phyloP scores from a whole-genome alignment of 1,140 invertebrate species.

The Solenopsis invicta region DNA sequence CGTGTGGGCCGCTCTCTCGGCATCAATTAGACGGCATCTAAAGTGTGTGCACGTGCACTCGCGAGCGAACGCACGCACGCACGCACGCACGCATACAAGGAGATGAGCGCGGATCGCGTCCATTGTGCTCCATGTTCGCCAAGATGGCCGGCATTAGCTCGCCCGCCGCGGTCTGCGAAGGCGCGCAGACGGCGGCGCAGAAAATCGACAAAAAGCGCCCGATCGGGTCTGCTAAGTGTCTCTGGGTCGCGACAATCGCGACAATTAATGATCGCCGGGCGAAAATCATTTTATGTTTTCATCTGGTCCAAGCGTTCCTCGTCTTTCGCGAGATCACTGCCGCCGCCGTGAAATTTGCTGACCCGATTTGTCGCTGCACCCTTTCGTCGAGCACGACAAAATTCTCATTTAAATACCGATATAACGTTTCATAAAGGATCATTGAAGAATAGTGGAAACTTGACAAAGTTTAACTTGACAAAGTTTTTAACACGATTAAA shows the following conservation, averaged over 20 bases:
- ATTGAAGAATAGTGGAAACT: neutral
- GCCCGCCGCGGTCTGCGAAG: constrained; percentile 32
- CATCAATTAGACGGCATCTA: constrained; percentile 79
- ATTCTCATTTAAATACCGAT: neutral
- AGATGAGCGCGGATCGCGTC: constrained; percentile 63
- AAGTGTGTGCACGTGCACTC: constrained; percentile 70
- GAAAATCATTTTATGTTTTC: constrained; percentile 83
- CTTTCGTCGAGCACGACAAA: neutral
- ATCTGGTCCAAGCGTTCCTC: constrained; percentile 57
- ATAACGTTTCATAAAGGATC: neutral
- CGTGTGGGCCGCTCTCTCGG: constrained; percentile 78
- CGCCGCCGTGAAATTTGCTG: neutral
- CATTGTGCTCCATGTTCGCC: constrained; percentile 72
- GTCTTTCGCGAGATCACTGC: neutral
- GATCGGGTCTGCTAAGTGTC: constrained; percentile 70
- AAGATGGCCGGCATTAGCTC: constrained; percentile 69
- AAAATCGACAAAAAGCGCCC: constrained; percentile 72
- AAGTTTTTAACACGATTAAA: too few species aligned
- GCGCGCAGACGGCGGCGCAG: constrained; percentile 44
- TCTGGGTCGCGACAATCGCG: constrained; percentile 63
- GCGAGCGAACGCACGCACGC: constrained; percentile 21
- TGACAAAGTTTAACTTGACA: neutral
- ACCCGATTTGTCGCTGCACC: neutral
- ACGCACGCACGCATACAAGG: constrained; percentile 28
- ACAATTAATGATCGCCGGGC: constrained; percentile 79